Conservation (phyloP, 2,888 invertebrate species). For the Resseliella maxima region DNA sequence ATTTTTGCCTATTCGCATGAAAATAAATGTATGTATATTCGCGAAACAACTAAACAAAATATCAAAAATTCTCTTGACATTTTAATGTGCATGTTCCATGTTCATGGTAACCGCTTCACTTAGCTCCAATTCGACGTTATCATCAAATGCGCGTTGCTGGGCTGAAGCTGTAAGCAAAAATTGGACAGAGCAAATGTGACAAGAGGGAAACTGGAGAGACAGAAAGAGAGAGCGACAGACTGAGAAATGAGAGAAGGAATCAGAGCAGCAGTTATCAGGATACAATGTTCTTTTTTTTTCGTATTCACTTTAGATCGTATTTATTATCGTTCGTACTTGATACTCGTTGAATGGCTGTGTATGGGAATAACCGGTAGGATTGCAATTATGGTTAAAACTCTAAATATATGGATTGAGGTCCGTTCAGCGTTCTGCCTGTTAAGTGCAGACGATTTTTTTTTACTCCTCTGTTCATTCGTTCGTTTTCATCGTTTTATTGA, state of each 20-base stretch:
- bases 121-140: not conserved
- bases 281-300: no score
- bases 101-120: not conserved
- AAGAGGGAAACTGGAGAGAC: no score
- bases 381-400: conserved; percentile 19
- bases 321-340: not conserved
- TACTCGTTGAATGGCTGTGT: not conserved
- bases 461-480: not conserved
- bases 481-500: conserved; percentile 3
- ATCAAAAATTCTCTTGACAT: not conserved
- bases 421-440: not conserved
- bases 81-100: not conserved
- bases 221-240: no score
- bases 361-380: conserved; percentile 10
- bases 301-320: no score
- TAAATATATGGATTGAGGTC: conserved; percentile 27
- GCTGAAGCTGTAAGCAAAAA: no score
- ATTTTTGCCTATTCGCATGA: not conserved
- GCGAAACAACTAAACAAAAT: not conserved
- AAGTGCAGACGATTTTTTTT: not conserved
- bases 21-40: no score
- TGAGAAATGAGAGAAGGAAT: no score
- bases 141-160: not conserved
- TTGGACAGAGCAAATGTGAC: no score
- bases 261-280: no score